A percentile compares a stretch with the other conserved stretches of the same genome.
Evolutionary conservation across 2,888 invertebrate species (phyloP).

Genomic region (Cenopis cana): DNA sequence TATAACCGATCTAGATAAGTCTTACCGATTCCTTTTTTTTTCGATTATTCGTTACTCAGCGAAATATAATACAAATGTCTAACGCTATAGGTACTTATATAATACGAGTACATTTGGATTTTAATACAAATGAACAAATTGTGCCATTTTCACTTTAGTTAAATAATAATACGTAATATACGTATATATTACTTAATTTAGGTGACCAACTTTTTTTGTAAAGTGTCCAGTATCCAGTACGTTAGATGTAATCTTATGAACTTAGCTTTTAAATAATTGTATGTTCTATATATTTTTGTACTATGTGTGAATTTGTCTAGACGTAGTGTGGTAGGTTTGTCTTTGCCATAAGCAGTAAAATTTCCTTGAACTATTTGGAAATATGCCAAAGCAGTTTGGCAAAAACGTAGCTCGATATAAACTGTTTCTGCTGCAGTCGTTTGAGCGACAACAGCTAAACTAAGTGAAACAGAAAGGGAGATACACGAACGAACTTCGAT

Average conservation of each 20-base stretch:
- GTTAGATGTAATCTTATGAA: neutral
- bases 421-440: neutral
- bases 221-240: neutral
- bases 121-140: neutral
- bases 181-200: neutral
- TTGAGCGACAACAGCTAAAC: too few species aligned
- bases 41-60: too few species aligned
- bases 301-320: neutral
- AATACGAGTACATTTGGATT: neutral
- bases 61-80: too few species aligned
- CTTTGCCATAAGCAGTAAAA: neutral
- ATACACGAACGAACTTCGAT: too few species aligned
- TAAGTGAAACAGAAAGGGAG: too few species aligned
- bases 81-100: too few species aligned
- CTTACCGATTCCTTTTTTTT: too few species aligned
- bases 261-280: neutral
- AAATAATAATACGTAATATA: neutral
- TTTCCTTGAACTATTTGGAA: slow-evolving; percentile 8
- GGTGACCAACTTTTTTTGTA: neutral
- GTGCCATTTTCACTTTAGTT: neutral
- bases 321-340: neutral
- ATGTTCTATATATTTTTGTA: slow-evolving; percentile 13
- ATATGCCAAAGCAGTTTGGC: slow-evolving; percentile 1
- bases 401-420: neutral
- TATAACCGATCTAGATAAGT: neutral